Evolutionary conservation across 1,140 invertebrate species (phyloP), one percentile per base, ranked within the genome.

Genomic region (Bombus consobrinus): DNA sequence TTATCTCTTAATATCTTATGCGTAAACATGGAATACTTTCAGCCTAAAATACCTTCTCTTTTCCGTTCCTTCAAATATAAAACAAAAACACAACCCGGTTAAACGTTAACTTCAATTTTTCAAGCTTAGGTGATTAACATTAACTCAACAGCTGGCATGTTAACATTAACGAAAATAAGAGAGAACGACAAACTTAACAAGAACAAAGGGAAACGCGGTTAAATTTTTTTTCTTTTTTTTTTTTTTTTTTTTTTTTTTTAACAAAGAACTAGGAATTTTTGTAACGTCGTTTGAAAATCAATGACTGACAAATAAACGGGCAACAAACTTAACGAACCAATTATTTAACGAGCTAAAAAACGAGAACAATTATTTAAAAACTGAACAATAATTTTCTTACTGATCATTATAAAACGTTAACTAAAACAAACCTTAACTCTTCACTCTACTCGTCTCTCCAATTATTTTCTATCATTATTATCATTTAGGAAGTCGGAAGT

Each of bases 131-230:
- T 18, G 9, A 43, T 68, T 8, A 79, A 62, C 66, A 74, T 78
- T 25, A 84, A 84, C 82, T 79, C 43, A 81, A 73, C 69, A 73
- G 22, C 25, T 15, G 68, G 22, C 39, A 9, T 18, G 68, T 72
- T 47, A 85, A 85, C 76, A 80, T 85, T 73, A 85, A 85, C 68
- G 76, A 69, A 47, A 85, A 85, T 53, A 73, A 79, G 53, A 71
- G 83, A 85, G 76, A 53, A 57, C 53, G 39, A 72, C 22, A 85
- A 85, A 85, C 76, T 73, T 85, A 80, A 85, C 68, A 84, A 79
- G 15, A 77, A 77, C 15, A 64, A 68, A 37, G 15, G 37, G 10
- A 41, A 41, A 32, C 25, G n/a, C 37, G 47, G 37, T 39, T 73
- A 37, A 62, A 57, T 13, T 62, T 39, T 43, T 64, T 12, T 62